Conservation (phyloP, 2,797 vertebrate genomes). For the Tragelaphus oryx region DNA sequence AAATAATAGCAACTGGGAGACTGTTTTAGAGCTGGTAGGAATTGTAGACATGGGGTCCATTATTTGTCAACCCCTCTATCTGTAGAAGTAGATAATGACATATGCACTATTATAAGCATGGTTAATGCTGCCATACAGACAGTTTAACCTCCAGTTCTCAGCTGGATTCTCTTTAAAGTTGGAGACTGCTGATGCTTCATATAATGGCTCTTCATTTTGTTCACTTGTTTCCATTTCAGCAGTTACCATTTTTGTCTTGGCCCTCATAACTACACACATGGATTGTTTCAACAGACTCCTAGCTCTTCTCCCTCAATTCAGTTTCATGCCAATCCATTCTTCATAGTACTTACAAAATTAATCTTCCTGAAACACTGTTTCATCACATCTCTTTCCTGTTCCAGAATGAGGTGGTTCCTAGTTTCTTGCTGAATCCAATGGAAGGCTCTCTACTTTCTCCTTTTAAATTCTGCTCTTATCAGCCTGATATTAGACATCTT, state of each 20-base stretch:
- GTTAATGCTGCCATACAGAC: not conserved
- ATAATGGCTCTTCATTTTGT: not conserved
- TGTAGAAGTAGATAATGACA: not conserved
- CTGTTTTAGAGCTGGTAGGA: conserved; percentile 11
- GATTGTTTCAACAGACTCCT: conserved; percentile 44
- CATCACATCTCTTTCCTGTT: conserved; percentile 30
- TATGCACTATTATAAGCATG: not conserved
- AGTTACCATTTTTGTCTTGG: conserved; percentile 49
- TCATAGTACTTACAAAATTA: conserved; percentile 58
- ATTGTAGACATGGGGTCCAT: not conserved
- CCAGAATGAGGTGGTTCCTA: not conserved
- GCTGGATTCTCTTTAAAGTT: conserved; percentile 34
- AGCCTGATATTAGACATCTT: not conserved
- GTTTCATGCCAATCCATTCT: conserved; percentile 50
- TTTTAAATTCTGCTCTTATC: not conserved
- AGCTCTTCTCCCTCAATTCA: conserved; percentile 40
- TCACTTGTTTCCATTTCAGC: conserved; percentile 45
- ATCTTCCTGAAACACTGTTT: conserved; percentile 61
- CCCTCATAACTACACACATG: conserved; percentile 56
- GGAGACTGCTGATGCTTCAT: not conserved
- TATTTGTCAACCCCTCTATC: conserved; percentile 19
- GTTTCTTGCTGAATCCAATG: conserved; percentile 28
- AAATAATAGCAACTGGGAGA: conserved; percentile 16
- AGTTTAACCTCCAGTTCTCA: not conserved
- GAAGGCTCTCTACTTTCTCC: not conserved